Evolutionary conservation across 2,797 vertebrate species (phyloP), one percentile per base, ranked within the genome.

Genomic region (Coendou prehensilis): DNA sequence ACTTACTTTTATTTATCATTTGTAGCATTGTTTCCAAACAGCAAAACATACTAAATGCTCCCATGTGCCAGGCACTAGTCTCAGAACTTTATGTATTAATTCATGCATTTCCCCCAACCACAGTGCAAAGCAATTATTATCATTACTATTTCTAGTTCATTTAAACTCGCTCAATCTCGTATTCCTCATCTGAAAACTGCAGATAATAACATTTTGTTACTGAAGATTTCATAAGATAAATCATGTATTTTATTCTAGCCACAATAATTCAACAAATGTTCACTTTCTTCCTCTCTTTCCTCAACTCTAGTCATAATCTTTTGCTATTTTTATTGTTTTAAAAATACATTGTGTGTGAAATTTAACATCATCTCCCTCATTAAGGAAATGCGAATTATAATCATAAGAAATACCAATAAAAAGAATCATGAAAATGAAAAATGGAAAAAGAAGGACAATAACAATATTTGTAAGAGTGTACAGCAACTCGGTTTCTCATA

Each of bases 171-270:
- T 93, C 10, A 75, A 18, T 87, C 82, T 82, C 41, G 81, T 57
- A 84, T 61, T 95, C 28, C n/a, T 97, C 28, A 87, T 59, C 71
- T 90, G 61, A 90, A 92, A 95, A 87, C 5, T 33, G 18, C 33
- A 95, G n/a, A 54, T 33, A 87, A 75, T 37, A 95, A 64, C 45
- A 56, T 1, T 71, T 96, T 5, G 33, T 89, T 73, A 89, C 26
- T 90, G 52, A 93, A 94, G 22, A 76, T 75, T 37, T 87, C 69
- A 64, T 57, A 61, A 63, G 56, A 83, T 17, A 89, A 71, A 81
- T 47, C 76, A 89, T 8, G 14, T 50, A 57, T 87, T 15, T 87
- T 89, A 14, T 73, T 75, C 76, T 57, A 90, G 22, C 26, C 86
- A 91, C 26, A 56, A 57, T 23, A 85, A 37, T 61, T 89, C 30